These are phyloP conservation scores for Tinea semifulvella DNA, from an alignment of 2,888 invertebrate species.

Conservation along the genomic window DNA sequence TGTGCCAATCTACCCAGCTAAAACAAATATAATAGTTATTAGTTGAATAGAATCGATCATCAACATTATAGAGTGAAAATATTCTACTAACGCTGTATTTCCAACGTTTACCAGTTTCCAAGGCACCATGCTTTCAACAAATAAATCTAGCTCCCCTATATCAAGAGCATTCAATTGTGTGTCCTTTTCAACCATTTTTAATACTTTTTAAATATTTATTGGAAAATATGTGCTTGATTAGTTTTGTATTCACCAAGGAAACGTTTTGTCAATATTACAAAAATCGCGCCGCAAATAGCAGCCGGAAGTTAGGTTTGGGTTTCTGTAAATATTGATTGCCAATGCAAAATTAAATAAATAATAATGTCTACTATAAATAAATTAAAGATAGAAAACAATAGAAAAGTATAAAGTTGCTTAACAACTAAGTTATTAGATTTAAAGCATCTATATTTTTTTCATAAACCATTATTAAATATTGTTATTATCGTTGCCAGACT, in stretches of 20 bases:
- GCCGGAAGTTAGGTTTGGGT: too few relatives aligned
- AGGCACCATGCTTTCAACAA: conserved; percentile 74
- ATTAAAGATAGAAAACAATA: too few relatives aligned
- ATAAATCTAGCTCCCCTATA: conserved; percentile 78
- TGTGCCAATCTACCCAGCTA: conserved; percentile 86
- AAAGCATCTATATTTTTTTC: too few relatives aligned
- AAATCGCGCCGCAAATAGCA: too few relatives aligned
- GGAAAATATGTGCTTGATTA: not conserved
- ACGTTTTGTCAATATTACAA: conserved; percentile 4
- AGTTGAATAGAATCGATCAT: not conserved
- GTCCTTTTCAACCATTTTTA: conserved; percentile 59
- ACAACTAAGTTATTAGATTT: too few relatives aligned
- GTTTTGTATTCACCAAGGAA: conserved; percentile 2
- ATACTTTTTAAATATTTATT: conserved; percentile 13
- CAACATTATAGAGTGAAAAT: not conserved
- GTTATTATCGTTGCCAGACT: conserved; percentile 29
- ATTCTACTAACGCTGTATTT: conserved; percentile 45
- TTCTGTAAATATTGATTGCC: too few relatives aligned
- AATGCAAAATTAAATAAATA: too few relatives aligned
- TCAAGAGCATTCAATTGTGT: conserved; percentile 62
- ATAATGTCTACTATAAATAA: too few relatives aligned
- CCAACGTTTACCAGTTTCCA: conserved; percentile 75
- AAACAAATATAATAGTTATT: conserved; percentile 19
- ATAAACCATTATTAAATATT: conserved; percentile 49
- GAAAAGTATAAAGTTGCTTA: too few relatives aligned